Base-by-base conservation (phyloP, 2,888 invertebrate species). In the Cerastoderma edule region DNA sequence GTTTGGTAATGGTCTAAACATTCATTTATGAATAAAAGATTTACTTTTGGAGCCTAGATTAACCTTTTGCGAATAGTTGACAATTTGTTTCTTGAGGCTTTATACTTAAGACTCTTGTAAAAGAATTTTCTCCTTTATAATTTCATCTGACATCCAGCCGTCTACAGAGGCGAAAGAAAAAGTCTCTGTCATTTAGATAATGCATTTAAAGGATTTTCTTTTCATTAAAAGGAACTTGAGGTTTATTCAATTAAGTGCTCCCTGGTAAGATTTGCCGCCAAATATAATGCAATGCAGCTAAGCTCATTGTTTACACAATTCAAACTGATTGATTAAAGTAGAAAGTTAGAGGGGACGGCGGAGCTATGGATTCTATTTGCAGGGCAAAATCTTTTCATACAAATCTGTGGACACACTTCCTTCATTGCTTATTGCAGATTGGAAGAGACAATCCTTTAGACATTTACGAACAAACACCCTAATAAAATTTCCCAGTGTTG, bases 281-380 rank as follows among this genome's bases (percentile, higher is more conserved):
- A 32, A 57, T 57, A 33, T n/a, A 60, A 27, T 32, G 60, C 1
- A 39, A 24, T 39, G 60, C 24, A 16, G 60, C 60, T 39, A 60
- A 39, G 33, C 33, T 27, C 22, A 24, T 60, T 60, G 60, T 60
- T 60, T 60, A 60, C 33, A 39, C 60, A 60, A 39, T 60, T 39
- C 60, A 39, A 60, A 35, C 27, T 60, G 60, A 60, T 60, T 60
- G 60, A 60, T 60, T 60, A 60, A 60, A 60, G 6, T n/a, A 32
- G 60, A 60, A 39, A 13, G 60, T 32, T 39, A 39, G 39, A 19
- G 35, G 60, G 19, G 60, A 60, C 22, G 32, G 28, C 13, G 28
- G 10, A n/a, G 27, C 56, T 24, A 60, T 60, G 60, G 60, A 39
- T 60, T 60, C 39, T 60, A 60, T 60, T 60, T 24, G 2, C 22